Conservation (phyloP, 2,797 vertebrate species). For the Bradypus variegatus region DNA sequence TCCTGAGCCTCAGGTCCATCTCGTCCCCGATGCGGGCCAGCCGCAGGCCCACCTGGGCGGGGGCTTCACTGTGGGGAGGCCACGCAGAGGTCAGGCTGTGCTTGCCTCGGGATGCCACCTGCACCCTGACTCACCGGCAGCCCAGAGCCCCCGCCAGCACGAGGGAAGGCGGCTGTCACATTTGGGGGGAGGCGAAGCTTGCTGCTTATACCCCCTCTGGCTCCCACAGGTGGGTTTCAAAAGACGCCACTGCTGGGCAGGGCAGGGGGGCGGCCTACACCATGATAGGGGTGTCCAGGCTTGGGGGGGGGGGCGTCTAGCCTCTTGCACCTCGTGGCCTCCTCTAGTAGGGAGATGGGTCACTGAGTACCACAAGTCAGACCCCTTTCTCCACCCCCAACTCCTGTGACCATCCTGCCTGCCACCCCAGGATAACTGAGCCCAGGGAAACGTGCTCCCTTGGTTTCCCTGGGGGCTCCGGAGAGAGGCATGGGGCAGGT, state of each 20-base stretch:
- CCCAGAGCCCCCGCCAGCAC: background rate
- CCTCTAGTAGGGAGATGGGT: too few relatives aligned
- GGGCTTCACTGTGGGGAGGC: slow-evolving; percentile 63
- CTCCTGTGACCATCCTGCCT: background rate
- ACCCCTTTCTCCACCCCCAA: background rate
- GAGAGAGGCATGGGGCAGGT: background rate
- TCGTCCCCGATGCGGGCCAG: slow-evolving; percentile 89
- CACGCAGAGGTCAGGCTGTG: background rate
- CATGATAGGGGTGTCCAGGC: background rate
- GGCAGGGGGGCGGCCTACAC: background rate
- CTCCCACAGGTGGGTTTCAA: background rate
- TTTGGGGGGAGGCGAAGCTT: background rate
- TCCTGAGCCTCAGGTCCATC: slow-evolving; percentile 57
- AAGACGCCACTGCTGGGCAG: background rate
- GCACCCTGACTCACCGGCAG: background rate
- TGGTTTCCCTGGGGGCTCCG: background rate
- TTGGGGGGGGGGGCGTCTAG: background rate
- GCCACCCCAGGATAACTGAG: background rate
- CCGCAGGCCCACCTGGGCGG: slow-evolving; percentile 77
- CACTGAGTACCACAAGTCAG: too few relatives aligned
- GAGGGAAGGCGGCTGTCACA: background rate
- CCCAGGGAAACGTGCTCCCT: too few relatives aligned
- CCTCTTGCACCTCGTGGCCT: background rate
- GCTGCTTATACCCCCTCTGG: background rate
- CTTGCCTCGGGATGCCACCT: too few relatives aligned